A percentile compares a stretch with the other conserved stretches of the same genome.
These are phyloP conservation scores for Silurus asotus DNA, from an alignment of 2,113 vertebrate species.

Conservation along the genomic window DNA sequence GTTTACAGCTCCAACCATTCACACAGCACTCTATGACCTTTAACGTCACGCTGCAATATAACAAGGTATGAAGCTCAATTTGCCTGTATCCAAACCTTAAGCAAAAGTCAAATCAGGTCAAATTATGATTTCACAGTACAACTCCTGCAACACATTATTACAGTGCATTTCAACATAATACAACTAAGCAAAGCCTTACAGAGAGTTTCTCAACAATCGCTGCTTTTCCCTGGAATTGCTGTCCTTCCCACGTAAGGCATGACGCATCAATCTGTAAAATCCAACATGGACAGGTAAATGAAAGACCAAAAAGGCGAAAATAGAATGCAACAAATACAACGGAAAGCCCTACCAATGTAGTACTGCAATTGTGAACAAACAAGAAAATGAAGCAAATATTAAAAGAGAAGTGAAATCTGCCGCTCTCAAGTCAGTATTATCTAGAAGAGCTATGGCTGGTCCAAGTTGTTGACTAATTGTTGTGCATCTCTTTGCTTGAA, in stretches of 20 bases:
- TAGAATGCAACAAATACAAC: not conserved
- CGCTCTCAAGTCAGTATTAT: not conserved
- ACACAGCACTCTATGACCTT: not conserved
- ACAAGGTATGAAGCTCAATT: slow-evolving; percentile 7
- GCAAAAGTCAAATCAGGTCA: not conserved
- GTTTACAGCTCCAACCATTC: not conserved
- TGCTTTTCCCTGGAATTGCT: slow-evolving; percentile 95
- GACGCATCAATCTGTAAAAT: slow-evolving; percentile 87
- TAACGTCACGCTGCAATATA: not conserved
- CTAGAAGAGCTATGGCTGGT: not conserved
- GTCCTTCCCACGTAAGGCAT: slow-evolving; percentile 99
- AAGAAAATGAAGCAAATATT: not conserved
- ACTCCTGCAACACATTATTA: not conserved
- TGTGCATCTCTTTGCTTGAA: not conserved
- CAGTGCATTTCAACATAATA: not conserved
- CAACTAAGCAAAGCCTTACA: slow-evolving; percentile 75
- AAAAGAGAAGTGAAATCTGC: not conserved
- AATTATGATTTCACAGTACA: not conserved
- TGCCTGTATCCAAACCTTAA: slow-evolving; percentile 24
- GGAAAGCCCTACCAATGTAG: too few relatives aligned
- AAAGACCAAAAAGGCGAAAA: not conserved
- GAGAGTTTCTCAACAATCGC: slow-evolving; percentile 95
- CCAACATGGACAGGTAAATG: not conserved
- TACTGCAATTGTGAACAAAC: not conserved
- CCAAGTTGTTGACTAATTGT: not conserved